phyloP scores from a whole-genome alignment of 2,888 invertebrate genomes.

The Litoditis marina region DNA sequence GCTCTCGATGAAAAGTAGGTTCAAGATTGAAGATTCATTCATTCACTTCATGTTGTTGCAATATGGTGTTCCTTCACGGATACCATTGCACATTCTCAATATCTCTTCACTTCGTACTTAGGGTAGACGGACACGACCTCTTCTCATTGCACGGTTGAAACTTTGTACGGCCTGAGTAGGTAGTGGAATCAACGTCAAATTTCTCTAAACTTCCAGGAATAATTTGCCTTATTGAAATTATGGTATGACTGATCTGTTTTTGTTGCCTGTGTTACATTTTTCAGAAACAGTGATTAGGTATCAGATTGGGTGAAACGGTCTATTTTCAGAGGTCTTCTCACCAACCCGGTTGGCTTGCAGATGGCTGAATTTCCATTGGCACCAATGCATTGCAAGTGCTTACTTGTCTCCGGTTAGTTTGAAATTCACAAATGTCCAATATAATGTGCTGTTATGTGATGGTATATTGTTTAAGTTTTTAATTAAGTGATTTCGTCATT shows the following conservation, averaged over 20 bases:
- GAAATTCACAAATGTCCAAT: neutral
- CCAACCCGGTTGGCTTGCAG: constrained; percentile 74
- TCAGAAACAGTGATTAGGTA: neutral
- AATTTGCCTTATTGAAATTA: neutral
- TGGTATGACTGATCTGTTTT: neutral
- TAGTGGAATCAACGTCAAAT: too few species aligned
- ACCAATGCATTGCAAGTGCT: constrained; percentile 81
- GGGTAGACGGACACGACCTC: too few species aligned
- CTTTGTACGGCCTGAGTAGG: too few species aligned
- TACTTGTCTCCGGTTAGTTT: constrained; percentile 68
- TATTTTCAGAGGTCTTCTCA: constrained; percentile 71
- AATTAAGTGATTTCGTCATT: neutral
- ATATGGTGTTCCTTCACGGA: too few species aligned
- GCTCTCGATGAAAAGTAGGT: constrained; percentile 72
- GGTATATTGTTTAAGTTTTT: neutral
- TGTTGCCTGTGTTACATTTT: neutral
- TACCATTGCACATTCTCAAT: too few species aligned
- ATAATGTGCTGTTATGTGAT: neutral
- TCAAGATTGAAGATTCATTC: too few species aligned
- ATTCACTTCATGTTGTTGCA: too few species aligned
- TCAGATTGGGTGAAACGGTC: neutral
- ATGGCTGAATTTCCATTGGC: constrained; percentile 89
- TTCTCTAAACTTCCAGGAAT: neutral
- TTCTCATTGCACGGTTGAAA: too few species aligned
- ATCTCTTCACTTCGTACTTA: too few species aligned